Evolutionary conservation across 2,113 vertebrate genomes (phyloP), one percentile per base, ranked within the genome.

Genomic region (Nestor notabilis): DNA sequence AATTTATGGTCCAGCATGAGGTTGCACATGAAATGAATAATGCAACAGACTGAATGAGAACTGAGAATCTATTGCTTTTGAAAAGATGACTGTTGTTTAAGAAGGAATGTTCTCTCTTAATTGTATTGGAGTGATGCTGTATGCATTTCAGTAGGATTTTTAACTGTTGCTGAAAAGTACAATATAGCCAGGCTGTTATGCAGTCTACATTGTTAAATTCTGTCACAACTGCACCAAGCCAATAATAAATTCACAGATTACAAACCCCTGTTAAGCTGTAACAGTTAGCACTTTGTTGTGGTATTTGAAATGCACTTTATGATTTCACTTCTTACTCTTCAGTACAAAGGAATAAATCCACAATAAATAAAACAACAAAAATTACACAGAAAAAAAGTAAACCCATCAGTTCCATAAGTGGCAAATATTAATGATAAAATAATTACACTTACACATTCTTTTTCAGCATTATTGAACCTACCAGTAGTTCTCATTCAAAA

Each of bases 1-100:
- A 98, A 98, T 98, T 98, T 98, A 98, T 98, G 98, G 98, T 98
- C 97, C 97, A 97, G 98, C 97, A 97, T 97, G 98, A 98, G 98
- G 97, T 98, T 98, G 98, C 98, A 98, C 98, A 98, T 97, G 97
- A 98, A 98, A 98, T 98, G 98, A 98, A 98, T 98, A 98, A 98
- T 98, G 97, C 97, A 98, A 93, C 79, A 98, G 98, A 96, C 89
- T 97, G 97, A 39, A 96, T 97, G 97, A 96, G 97, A 96, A 95
- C 97, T 95, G 95, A 97, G 97, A 91, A 98, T 96, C 97, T 98
- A 98, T 98, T 98, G 98, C 98, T 98, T 98, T 98, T 98, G 97
- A 98, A 98, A 98, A 98, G 97, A 98, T 97, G 97, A 97, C 98
- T 97, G 97, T 96, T 98, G 70, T 97, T 98, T 96, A 97, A 98